These are phyloP conservation scores for Patella caerulea DNA, from an alignment of 2,888 invertebrate genomes.

Conservation along the genomic window DNA sequence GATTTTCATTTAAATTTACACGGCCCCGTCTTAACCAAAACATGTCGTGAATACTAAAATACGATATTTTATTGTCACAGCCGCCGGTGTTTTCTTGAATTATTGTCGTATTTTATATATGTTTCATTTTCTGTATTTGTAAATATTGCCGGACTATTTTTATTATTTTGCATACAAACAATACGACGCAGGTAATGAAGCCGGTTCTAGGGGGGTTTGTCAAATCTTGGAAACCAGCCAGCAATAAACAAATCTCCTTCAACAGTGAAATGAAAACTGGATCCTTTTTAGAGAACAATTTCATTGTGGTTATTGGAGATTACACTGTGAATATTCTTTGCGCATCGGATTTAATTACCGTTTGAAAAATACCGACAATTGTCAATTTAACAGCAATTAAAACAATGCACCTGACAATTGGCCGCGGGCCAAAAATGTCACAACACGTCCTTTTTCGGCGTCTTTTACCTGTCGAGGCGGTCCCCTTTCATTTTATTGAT, in stretches of 20 bases:
- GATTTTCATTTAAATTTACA: no score
- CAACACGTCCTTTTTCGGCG: not conserved
- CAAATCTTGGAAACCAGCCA: not conserved
- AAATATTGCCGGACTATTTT: slow-evolving; percentile 2
- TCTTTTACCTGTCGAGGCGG: not conserved
- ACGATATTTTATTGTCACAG: no score
- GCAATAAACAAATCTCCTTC: not conserved
- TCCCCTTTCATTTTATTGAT: slow-evolving; percentile 4
- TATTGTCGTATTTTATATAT: no score
- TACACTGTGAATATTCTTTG: no score
- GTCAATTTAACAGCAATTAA: not conserved
- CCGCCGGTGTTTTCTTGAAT: no score
- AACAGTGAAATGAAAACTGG: not conserved
- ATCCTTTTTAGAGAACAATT: not conserved
- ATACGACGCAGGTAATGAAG: not conserved
- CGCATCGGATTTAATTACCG: no score
- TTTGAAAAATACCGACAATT: not conserved
- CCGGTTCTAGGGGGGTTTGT: not conserved
- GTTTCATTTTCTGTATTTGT: not conserved
- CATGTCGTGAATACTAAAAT: no score
- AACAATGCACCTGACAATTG: not conserved
- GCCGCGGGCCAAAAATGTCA: not conserved
- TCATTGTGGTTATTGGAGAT: no score
- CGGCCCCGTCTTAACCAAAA: no score
- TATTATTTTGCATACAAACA: slow-evolving; percentile 3